These are phyloP conservation scores for Teinopalpus imperialis DNA, from an alignment of 2,888 invertebrate species.

Conservation along the genomic window DNA sequence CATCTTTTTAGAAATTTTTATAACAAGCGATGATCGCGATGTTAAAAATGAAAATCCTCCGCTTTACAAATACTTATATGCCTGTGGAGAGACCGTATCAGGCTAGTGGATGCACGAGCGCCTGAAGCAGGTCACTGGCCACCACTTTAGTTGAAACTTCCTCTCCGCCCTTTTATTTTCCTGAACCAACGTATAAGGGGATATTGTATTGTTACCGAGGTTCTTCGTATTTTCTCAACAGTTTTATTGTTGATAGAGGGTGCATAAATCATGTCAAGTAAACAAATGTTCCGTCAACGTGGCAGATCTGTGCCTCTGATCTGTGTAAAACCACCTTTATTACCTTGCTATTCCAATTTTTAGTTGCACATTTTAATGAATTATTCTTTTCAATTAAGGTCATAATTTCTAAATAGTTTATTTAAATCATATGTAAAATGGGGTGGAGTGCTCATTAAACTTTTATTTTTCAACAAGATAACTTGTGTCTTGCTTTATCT, in stretches of 20 bases:
- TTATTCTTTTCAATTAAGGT: slow-evolving; percentile 13
- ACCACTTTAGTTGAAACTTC: slow-evolving; percentile 45
- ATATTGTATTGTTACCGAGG: slow-evolving; percentile 32
- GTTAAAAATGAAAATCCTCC: slow-evolving; percentile 38
- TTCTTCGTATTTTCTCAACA: slow-evolving; percentile 35
- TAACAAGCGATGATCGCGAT: slow-evolving; percentile 13
- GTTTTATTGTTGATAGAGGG: slow-evolving; percentile 45
- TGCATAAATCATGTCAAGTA: slow-evolving; percentile 58
- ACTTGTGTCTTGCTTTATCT: too few species aligned
- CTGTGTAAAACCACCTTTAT: slow-evolving; percentile 45
- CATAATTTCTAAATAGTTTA: slow-evolving; percentile 12
- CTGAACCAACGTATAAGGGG: slow-evolving; percentile 31
- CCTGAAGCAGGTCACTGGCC: slow-evolving; percentile 48
- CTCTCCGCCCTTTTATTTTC: slow-evolving; percentile 29
- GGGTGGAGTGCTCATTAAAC: slow-evolving; percentile 16
- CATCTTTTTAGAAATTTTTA: slow-evolving; percentile 16
- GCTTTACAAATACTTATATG: slow-evolving; percentile 52
- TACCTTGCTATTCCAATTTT: slow-evolving; percentile 24
- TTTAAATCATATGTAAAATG: slow-evolving; percentile 13
- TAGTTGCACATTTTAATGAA: slow-evolving; percentile 22
- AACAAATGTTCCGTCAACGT: slow-evolving; percentile 56
- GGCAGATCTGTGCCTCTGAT: slow-evolving; percentile 45
- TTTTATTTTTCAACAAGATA: slow-evolving; percentile 12
- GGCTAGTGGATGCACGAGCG: slow-evolving; percentile 59
- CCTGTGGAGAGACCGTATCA: slow-evolving; percentile 61